These are phyloP conservation scores for Acyrthosiphon pisum DNA, from an alignment of 1,140 invertebrate species.

Conservation along the genomic window DNA sequence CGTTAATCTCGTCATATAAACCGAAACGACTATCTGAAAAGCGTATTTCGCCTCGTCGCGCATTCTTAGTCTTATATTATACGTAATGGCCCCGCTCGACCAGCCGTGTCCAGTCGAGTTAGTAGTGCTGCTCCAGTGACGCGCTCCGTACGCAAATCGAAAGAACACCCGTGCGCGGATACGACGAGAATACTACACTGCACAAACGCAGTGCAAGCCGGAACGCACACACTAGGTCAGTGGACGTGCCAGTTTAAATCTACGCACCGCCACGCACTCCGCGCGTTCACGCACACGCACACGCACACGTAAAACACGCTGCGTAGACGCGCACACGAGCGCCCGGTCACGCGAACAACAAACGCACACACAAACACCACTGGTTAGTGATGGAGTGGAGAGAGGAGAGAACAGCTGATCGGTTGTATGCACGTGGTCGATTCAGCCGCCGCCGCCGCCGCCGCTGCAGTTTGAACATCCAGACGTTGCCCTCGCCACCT, in stretches of 20 bases:
- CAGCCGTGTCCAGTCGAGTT: too few species aligned
- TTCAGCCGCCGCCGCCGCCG: neutral
- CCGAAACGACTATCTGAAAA: neutral
- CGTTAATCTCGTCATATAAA: neutral
- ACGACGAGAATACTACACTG: neutral
- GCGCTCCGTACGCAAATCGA: neutral
- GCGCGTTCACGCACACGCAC: neutral
- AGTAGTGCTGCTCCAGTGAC: too few species aligned
- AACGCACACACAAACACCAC: neutral
- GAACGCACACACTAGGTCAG: conserved; percentile 6
- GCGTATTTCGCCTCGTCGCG: neutral
- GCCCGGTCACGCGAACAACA: neutral
- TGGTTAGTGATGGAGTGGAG: neutral
- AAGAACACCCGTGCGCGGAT: neutral
- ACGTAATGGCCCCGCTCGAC: too few species aligned
- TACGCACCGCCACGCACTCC: neutral
- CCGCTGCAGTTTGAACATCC: neutral
- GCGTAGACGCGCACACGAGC: neutral
- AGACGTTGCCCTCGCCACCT: neutral
- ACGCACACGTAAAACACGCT: neutral
- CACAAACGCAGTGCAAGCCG: neutral
- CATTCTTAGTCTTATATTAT: too few species aligned
- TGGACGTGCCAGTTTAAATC: conserved; percentile 18
- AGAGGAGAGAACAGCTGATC: conserved; percentile 22
- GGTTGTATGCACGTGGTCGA: conserved; percentile 51